Base-by-base conservation (phyloP, 2,113 vertebrate species). In the Odontophorus gujanensis region DNA sequence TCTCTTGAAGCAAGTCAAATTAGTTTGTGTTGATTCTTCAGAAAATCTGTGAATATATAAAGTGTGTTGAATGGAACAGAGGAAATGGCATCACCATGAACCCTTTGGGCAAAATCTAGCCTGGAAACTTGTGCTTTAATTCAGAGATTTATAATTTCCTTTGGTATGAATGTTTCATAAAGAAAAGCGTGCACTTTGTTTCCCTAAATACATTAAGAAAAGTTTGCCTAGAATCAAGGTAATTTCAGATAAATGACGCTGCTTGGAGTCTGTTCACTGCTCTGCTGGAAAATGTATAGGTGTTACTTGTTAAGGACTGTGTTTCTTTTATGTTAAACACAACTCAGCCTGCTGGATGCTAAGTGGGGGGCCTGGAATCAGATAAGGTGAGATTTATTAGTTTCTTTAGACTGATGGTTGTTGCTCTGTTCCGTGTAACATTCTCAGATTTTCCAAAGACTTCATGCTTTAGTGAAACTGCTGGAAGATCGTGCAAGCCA, bases 181-280 rank as follows among this genome's bases (percentile, higher is more conserved):
- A 87, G 81, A 51, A 84, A 92, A 91, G 19, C 51, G 51, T 51
- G 66, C 11, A 72, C 58, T 89, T 84, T 87, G 61, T 67, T 9
- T 3, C 89, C 58, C 51, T 91, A 85, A 91, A 59, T 71, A 43
- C 47, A n/a, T 84, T 63, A 84, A 58, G 66, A 81, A 91, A 92
- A 87, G 34, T 36, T 72, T 91, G 62, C 47, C 48, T 91, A 58
- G 47, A 82, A 68, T 84, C 71, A 82, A 92, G 88, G 72, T 87
- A 90, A 51, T 92, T 89, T 93, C 63, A 82, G 72, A 57, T 87
- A 73, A 85, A 80, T 93, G 73, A 40, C 22, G 14, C 51, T 85
- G n/a, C 22, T 65, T 85, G 43, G 53, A 92, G 48, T 73, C 59
- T 80, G 53, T 89, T 90, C 38, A 17, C 4, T 9, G 26, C 57